Conservation (phyloP, 2,113 vertebrate genomes). For the Pollachius pollachius region DNA sequence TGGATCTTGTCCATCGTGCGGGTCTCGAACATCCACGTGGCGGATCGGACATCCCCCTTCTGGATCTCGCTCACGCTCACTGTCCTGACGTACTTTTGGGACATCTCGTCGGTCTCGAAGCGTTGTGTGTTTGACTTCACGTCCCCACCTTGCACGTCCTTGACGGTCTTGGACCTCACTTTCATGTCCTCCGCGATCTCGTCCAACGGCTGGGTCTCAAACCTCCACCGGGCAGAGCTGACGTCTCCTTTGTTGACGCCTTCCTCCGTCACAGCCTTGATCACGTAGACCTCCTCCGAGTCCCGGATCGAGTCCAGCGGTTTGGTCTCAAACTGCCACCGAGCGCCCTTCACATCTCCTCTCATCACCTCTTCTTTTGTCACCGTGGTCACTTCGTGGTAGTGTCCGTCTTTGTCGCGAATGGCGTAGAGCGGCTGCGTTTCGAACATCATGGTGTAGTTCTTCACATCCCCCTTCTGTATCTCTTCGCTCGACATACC, state of each 20-base stretch:
- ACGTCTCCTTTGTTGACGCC: conserved; percentile 87
- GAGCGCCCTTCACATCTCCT: conserved; percentile 87
- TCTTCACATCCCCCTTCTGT: conserved; percentile 84
- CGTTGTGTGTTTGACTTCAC: conserved; percentile 79
- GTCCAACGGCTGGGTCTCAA: conserved; percentile 90
- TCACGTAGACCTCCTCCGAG: conserved; percentile 84
- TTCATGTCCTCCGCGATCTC: conserved; percentile 80
- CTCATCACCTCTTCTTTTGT: conserved; percentile 88
- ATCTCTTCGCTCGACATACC: conserved; percentile 71
- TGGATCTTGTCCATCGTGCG: conserved; percentile 82
- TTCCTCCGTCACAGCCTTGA: conserved; percentile 91
- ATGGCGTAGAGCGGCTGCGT: conserved; percentile 89
- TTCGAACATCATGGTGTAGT: conserved; percentile 91
- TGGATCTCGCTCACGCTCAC: conserved; percentile 90
- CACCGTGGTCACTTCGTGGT: conserved; percentile 90
- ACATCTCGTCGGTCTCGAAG: conserved; percentile 80
- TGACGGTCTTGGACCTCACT: conserved; percentile 71
- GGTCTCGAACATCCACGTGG: conserved; percentile 91
- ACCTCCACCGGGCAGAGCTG: conserved; percentile 82
- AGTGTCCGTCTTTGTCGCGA: conserved; percentile 84
- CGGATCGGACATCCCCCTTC: conserved; percentile 85
- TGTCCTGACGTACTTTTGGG: conserved; percentile 79
- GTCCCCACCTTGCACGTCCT: conserved; percentile 79
- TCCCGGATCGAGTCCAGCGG: conserved; percentile 85
- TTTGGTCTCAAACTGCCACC: conserved; percentile 93